Conservation (phyloP, 1,140 invertebrate genomes). For the Pachypsylla venusta region DNA sequence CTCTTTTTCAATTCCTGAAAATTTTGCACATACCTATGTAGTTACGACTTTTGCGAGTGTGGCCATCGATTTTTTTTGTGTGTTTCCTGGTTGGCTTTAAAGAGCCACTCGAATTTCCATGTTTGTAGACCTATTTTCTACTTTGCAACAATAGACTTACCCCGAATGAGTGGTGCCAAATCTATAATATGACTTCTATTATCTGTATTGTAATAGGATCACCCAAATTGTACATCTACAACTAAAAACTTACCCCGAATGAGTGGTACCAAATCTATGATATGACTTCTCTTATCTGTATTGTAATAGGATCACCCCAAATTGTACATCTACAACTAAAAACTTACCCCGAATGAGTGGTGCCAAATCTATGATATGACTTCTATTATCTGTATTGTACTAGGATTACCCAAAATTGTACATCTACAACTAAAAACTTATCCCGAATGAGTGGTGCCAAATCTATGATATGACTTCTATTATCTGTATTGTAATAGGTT, state of each 20-base stretch:
- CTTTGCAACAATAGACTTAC: slow-evolving; percentile 34
- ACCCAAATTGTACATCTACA: slow-evolving; percentile 64
- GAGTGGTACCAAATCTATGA: slow-evolving; percentile 44
- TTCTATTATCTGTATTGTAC: slow-evolving; percentile 56
- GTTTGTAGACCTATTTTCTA: too few relatives aligned
- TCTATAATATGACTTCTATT: slow-evolving; percentile 49
- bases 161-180: slow-evolving; percentile 43
- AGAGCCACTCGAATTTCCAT: too few relatives aligned
- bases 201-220: slow-evolving; percentile 53
- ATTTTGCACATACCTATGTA: too few relatives aligned
- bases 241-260: slow-evolving; percentile 37
- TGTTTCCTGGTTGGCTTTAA: too few relatives aligned
- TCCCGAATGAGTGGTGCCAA: slow-evolving; percentile 45
- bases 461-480: slow-evolving; percentile 47
- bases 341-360: slow-evolving; percentile 43
- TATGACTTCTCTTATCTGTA: slow-evolving; percentile 49
- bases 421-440: slow-evolving; percentile 48
- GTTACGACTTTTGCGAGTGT: too few relatives aligned
- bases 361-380: slow-evolving; percentile 43
- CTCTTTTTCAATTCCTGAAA: too few relatives aligned
- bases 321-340: slow-evolving; percentile 56
- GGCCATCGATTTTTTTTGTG: too few relatives aligned
- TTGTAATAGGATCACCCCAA: slow-evolving; percentile 53
- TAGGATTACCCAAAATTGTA: slow-evolving; percentile 53
- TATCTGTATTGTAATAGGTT: slow-evolving; percentile 51